phyloP scores from a whole-genome alignment of 2,797 vertebrate genomes.

The Mus minutoides region DNA sequence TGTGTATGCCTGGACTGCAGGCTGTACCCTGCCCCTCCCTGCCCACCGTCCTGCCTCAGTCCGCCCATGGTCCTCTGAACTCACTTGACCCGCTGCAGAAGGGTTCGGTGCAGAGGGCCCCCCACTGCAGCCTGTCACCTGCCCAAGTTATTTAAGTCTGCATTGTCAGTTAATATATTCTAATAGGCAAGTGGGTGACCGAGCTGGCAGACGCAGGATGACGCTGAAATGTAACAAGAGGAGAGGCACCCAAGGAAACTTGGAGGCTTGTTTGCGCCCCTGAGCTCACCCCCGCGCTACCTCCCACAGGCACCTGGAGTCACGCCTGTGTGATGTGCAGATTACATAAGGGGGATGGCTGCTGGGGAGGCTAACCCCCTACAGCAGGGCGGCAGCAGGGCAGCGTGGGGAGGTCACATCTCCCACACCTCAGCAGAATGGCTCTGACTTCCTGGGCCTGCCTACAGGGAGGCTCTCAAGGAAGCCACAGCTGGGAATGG shows the following conservation, averaged over 20 bases:
- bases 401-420: neutral
- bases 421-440: neutral
- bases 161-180: conserved; percentile 57
- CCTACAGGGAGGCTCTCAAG: neutral
- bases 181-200: conserved; percentile 66
- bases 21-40: neutral
- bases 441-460: neutral
- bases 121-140: conserved; percentile 24
- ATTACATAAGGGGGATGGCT: conserved; percentile 85
- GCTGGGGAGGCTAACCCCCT: conserved; percentile 81
- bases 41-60: rapidly evolving
- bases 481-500: neutral
- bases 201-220: conserved; percentile 42
- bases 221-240: neutral
- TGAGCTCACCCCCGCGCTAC: conserved; percentile 48
- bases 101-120: neutral
- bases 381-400: neutral
- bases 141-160: conserved; percentile 36
- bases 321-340: conserved; percentile 62
- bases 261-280: conserved; percentile 73
- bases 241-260: conserved; percentile 67
- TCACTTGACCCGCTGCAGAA: neutral
- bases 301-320: conserved; percentile 83
- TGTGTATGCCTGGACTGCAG: neutral
- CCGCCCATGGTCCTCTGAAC: rapidly evolving